Base-by-base conservation (phyloP, 2,797 vertebrate species). In the Ataeniobius toweri region DNA sequence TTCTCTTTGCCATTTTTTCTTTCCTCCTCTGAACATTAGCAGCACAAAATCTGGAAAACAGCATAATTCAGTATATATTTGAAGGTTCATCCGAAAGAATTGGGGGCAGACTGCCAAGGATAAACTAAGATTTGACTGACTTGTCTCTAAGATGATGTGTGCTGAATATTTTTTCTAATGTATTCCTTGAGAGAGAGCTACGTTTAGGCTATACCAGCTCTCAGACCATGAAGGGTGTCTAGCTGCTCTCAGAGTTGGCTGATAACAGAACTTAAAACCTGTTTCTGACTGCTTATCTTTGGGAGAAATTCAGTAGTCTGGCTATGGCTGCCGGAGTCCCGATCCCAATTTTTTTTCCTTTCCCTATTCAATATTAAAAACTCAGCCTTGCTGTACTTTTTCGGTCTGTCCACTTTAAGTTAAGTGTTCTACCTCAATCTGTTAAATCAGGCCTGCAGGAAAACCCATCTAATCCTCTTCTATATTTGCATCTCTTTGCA, bases 401-500 rank as follows among this genome's bases (percentile, higher is more conserved):
- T 68, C 65, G 13, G 22, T 68, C 10, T 68, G 12, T n/a, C 65
- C 22, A 44, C 39, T 68, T 68, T 10, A n/a, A 44, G 12, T 44
- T 44, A 14, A 24, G 41, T 44, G 39, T 44, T 68, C 41, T 44
- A 44, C 10, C 39, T 68, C 39, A 41, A 68, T 68, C 12, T 68
- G 39, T 68, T 68, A 44, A 68, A 68, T 68, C 65, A 44, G 10
- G 39, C 39, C 65, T 44, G 39, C 65, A 68, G 65, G 22, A 68
- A n/a, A 68, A 68, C 2, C 22, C 39, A 44, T 44, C 63, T 12
- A 67, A 39, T 67, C 14, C 28, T 31, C 56, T 73, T 36, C 68
- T 77, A 80, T 88, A 76, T 85, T 72, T 79, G 26, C 73, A 71
- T 83, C 14, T 50, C 9, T 78, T 83, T 80, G 71, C 80, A 79